Evolutionary conservation across 2,888 invertebrate genomes (phyloP), one percentile per base, ranked within the genome.

Genomic region (Ophonus ardosiacus): DNA sequence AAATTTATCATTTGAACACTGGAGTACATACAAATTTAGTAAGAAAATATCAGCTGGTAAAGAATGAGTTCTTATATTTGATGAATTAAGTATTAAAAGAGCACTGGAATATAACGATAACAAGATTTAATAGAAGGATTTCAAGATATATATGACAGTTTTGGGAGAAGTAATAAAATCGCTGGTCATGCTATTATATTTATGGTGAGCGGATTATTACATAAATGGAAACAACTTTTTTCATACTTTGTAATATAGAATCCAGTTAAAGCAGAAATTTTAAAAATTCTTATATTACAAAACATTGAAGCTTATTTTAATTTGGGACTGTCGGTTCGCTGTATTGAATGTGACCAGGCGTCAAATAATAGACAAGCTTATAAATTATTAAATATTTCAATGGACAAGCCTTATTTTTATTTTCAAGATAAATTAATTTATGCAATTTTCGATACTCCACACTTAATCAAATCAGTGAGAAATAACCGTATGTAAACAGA

Each of bases 21-120:
- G 88, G 88, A n/a, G 85, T 88, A 85, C 84, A 86, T 38, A 85
- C 85, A 13, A 81, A 84, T 74, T 83, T 89, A 21, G 86, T 86
- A 24, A 80, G 87, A 59, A 86, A 87, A 85, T 81, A 88, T n/a
- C 56, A 86, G 65, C 38, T 65, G 86, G 85, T 43, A 87, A 86
- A 84, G n/a, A 80, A 40, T 88, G 87, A 81, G 84, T 87, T 0
- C 31, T 88, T 2, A 3, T 86, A 8, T 88, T 87, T 80, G 88
- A 87, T 81, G 87, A 88, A 86, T 86, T 88, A 63, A 71, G 81
- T 10, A 86, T 88, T 18, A 87, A 87, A 83, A 84, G 74, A 76
- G 8, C 40, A n/a, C 15, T 87, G 31, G 86, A 86, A 65, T 86
- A 84, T 71, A 80, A 84, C 15, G 61, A 51, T 68, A 24, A 24